These are phyloP conservation scores for Pachycephus smyrnensis DNA, from an alignment of 2,888 invertebrate genomes.

Conservation along the genomic window DNA sequence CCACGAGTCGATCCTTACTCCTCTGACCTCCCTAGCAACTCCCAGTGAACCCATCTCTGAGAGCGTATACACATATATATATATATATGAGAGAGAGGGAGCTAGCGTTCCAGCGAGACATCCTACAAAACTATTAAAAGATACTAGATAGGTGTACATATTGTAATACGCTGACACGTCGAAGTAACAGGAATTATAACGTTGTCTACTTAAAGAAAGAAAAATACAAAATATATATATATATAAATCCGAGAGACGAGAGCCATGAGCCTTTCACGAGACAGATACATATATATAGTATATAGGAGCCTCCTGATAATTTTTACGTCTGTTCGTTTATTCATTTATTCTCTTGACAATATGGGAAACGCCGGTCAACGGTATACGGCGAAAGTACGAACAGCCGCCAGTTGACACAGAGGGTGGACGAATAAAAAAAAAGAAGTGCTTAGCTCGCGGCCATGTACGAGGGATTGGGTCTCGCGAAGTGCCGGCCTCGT, in stretches of 20 bases:
- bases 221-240: background rate
- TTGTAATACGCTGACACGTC: slow-evolving; percentile 29
- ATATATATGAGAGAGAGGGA: background rate
- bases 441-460: background rate
- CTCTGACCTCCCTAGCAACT: background rate
- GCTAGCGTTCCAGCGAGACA: background rate
- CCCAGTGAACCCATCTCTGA: background rate
- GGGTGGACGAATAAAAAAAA: background rate
- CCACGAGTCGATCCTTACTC: background rate
- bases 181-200: slow-evolving; percentile 40
- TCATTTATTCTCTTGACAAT: background rate
- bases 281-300: background rate
- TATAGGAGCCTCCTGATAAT: background rate
- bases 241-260: background rate
- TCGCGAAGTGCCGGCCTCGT: slow-evolving; percentile 16
- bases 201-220: slow-evolving; percentile 36
- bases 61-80: background rate
- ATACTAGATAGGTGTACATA: slow-evolving; percentile 48
- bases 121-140: background rate
- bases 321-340: no score
- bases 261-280: background rate
- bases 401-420: background rate
- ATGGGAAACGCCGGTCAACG: background rate
- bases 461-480: background rate
- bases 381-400: background rate